Conservation (phyloP, 1,140 invertebrate species). For the Diploscapter pachys region DNA sequence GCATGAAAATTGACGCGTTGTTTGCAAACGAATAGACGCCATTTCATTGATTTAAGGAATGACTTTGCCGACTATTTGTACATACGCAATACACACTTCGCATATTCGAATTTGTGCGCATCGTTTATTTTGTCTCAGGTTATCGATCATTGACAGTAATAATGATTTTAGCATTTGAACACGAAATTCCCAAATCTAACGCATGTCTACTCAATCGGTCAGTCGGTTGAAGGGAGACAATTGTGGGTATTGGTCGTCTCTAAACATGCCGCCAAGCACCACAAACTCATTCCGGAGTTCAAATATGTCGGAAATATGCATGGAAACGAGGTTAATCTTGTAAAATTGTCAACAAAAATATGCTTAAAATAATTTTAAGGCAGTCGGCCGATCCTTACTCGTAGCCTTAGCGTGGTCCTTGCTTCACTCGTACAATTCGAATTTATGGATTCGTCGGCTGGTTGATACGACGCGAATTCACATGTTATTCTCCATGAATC, state of each 20-base stretch:
- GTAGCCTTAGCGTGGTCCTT: slow-evolving; percentile 78
- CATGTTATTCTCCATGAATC: slow-evolving; percentile 91
- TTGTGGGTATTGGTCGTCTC: slow-evolving; percentile 76
- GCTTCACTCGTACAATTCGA: slow-evolving; percentile 75
- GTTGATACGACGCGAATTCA: slow-evolving; percentile 78
- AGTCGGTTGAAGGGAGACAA: slow-evolving; percentile 33
- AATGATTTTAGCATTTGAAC: slow-evolving; percentile 29
- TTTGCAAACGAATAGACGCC: no score
- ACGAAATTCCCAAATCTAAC: slow-evolving; percentile 37
- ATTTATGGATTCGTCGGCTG: slow-evolving; percentile 72
- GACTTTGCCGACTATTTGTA: neutral
- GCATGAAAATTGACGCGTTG: neutral
- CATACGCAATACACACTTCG: neutral
- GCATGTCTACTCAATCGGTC: slow-evolving; percentile 32
- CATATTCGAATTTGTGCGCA: neutral
- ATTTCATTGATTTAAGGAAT: neutral
- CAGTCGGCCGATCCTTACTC: slow-evolving; percentile 80
- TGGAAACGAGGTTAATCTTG: slow-evolving; percentile 75
- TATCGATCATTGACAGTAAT: neutral
- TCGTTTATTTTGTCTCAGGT: neutral
- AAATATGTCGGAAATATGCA: slow-evolving; percentile 94
- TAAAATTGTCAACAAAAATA: slow-evolving; percentile 11
- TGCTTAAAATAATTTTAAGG: slow-evolving; percentile 50
- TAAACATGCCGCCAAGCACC: slow-evolving; percentile 76
- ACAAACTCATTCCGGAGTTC: slow-evolving; percentile 81